Conservation (phyloP, 2,888 invertebrate species). For the Atethmia centrago region DNA sequence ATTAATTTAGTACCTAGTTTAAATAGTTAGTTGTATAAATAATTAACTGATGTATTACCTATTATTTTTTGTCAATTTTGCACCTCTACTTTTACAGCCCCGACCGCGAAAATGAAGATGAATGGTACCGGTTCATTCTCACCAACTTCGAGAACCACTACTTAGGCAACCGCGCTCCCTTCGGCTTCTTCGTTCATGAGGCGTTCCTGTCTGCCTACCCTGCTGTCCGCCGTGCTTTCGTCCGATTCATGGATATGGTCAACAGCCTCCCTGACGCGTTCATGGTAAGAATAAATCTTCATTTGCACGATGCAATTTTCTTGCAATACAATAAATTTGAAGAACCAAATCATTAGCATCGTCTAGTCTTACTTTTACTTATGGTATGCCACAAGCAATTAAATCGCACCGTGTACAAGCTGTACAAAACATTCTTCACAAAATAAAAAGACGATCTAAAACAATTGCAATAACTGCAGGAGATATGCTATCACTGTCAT, state of each 20-base stretch:
- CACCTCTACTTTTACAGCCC: slow-evolving; percentile 68
- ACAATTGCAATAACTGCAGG: background rate
- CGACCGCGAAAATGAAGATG: slow-evolving; percentile 79
- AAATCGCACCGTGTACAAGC: background rate
- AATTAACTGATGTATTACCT: too few species aligned
- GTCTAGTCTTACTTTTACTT: too few species aligned
- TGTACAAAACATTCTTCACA: background rate
- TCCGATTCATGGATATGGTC: slow-evolving; percentile 90
- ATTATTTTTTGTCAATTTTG: background rate
- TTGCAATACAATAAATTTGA: too few species aligned
- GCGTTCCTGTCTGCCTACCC: slow-evolving; percentile 89
- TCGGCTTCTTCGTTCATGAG: slow-evolving; percentile 92
- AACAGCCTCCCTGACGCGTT: slow-evolving; percentile 90
- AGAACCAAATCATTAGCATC: background rate
- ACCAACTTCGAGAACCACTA: slow-evolving; percentile 92
- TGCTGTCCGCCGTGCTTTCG: slow-evolving; percentile 86
- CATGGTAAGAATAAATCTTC: slow-evolving; percentile 80
- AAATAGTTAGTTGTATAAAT: background rate
- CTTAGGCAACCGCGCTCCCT: slow-evolving; percentile 91
- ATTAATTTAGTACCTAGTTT: background rate
- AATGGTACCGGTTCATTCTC: slow-evolving; percentile 90
- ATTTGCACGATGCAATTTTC: background rate
- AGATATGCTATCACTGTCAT: background rate
- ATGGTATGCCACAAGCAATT: background rate
- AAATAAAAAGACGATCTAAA: background rate